A percentile compares a stretch with the other conserved stretches of the same genome.
These are phyloP conservation scores for Pentalonia nigronervosa DNA, from an alignment of 1,140 invertebrate genomes.

Conservation along the genomic window DNA sequence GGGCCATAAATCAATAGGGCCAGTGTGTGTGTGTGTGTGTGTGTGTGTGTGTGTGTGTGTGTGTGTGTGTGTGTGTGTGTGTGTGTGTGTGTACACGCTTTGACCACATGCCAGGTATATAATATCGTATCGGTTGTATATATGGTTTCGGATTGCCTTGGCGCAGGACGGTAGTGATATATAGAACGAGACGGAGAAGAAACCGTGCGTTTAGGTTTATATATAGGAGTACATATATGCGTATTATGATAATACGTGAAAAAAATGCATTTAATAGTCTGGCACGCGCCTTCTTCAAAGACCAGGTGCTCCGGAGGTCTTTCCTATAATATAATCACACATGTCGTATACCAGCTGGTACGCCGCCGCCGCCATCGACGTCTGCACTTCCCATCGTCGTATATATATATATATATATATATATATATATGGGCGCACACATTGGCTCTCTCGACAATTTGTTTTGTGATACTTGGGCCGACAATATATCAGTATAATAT, in stretches of 20 bases:
- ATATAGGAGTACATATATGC: not conserved
- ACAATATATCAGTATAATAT: not conserved
- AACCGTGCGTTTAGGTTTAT: not conserved
- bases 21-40: no score
- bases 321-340: not conserved
- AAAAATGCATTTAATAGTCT: conserved; percentile 17
- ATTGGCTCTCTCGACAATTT: not conserved
- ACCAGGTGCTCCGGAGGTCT: conserved; percentile 42
- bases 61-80: no score
- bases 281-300: conserved; percentile 51
- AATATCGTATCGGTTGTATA: not conserved
- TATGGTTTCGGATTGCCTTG: conserved; percentile 17
- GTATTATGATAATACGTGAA: not conserved
- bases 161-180: no score
- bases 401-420: not conserved
- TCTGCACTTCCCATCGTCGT: not conserved
- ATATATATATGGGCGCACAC: not conserved
- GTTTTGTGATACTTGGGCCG: not conserved
- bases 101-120: conserved; percentile 43
- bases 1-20: conserved; percentile 36
- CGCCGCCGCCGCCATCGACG: not conserved
- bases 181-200: not conserved
- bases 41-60: no score
- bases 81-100: not conserved
- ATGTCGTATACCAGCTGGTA: conserved; percentile 45